Conservation (phyloP, 2,888 invertebrate genomes). For the Serripes groenlandicus region DNA sequence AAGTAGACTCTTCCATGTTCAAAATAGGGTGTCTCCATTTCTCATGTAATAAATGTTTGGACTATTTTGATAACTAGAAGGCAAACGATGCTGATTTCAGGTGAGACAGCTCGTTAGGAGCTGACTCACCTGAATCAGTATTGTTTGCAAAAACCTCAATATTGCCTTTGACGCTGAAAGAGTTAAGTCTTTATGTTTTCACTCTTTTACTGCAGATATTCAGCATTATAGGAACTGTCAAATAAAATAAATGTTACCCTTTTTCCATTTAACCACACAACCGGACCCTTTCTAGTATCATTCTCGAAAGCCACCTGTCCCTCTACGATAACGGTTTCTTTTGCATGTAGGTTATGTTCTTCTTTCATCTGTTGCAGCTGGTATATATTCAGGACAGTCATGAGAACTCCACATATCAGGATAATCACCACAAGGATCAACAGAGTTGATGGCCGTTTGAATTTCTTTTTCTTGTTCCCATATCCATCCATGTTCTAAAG, state of each 20-base stretch:
- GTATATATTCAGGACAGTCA: slow-evolving; percentile 82
- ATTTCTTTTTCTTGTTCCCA: slow-evolving; percentile 1
- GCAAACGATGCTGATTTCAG: too few species aligned
- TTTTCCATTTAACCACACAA: slow-evolving; percentile 78
- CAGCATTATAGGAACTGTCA: too few species aligned
- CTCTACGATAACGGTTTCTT: slow-evolving; percentile 58
- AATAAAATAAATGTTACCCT: slow-evolving; percentile 70
- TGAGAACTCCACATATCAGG: slow-evolving; percentile 76
- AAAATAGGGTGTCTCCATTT: too few species aligned
- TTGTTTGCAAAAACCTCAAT: too few species aligned
- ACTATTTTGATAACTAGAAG: too few species aligned
- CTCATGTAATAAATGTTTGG: too few species aligned
- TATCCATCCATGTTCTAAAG: slow-evolving; percentile 7
- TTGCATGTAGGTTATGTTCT: slow-evolving; percentile 71
- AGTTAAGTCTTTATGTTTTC: too few species aligned
- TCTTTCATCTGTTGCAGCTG: slow-evolving; percentile 81
- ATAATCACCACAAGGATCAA: slow-evolving; percentile 70
- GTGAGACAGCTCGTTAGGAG: too few species aligned
- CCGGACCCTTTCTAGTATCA: slow-evolving; percentile 58
- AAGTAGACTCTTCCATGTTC: too few species aligned
- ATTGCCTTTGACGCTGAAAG: too few species aligned
- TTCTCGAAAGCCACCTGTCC: slow-evolving; percentile 64
- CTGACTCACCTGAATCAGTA: too few species aligned
- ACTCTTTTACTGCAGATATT: too few species aligned
- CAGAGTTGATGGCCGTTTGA: slow-evolving; percentile 15